Conservation (phyloP, 2,113 vertebrate genomes). For the Pteruthius melanotis region DNA sequence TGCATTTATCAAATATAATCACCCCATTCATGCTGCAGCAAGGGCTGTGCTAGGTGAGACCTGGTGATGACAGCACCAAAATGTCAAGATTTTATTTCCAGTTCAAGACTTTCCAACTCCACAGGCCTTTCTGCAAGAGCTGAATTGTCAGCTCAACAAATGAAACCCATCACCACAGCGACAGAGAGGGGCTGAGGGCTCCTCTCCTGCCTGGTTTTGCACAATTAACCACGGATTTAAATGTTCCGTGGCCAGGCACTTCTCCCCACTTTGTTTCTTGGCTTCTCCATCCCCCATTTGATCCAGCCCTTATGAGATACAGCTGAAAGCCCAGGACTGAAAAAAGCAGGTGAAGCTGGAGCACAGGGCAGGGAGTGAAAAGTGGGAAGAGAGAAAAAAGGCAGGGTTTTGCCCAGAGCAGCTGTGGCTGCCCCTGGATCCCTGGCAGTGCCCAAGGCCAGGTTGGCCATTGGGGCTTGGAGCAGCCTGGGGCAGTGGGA, state of each 20-base stretch:
- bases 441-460: background rate
- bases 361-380: background rate
- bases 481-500: background rate
- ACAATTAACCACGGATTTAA: background rate
- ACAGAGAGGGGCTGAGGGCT: background rate
- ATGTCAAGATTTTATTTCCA: background rate
- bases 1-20: background rate
- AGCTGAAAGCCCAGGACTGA: background rate
- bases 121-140: background rate
- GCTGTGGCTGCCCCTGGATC: background rate
- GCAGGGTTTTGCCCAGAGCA: background rate
- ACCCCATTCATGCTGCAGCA: background rate
- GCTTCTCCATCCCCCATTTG: background rate
- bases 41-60: background rate
- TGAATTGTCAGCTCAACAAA: background rate
- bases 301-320: background rate
- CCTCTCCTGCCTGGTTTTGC: background rate
- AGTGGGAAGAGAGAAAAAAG: background rate
- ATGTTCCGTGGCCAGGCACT: background rate
- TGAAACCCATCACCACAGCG: background rate
- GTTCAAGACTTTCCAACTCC: background rate
- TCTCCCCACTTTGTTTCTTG: background rate
- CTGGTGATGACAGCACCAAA: background rate
- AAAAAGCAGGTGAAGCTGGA: background rate
- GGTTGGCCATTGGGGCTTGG: fast-evolving